Evolutionary conservation across 2,797 vertebrate genomes (phyloP), one percentile per base, ranked within the genome.

Genomic region (Pelobates cultripes): DNA sequence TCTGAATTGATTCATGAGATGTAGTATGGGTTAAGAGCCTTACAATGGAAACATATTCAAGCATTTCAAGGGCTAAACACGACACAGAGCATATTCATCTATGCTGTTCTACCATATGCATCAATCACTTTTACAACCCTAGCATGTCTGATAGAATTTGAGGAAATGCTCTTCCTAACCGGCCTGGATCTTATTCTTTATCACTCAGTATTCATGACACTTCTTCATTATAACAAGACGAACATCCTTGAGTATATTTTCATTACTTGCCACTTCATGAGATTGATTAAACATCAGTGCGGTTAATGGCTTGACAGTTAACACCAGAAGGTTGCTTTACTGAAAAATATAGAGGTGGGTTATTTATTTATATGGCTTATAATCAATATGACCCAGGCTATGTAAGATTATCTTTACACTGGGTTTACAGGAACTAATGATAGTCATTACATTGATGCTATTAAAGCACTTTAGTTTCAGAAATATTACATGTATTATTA

Each of bases 91-190:
- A 64, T 64, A 17, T 64, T 64, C 15, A 28, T 64, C 17, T 15
- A n/a, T 60, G 17, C n/a, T 14, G 61, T 7, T 7, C 7, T 17
- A 57, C 55, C 4, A n/a, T 40, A 64, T 40, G n/a, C 3, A 64
- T 64, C 61, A 64, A 64, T 64, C 61, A 64, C 3, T 64, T 43
- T 68, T 68, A 68, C 66, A 68, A 68, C 66, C 40, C 66, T 68
- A 17, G n/a, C 13, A 68, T 43, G 66, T 68, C 66, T 68, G 40
- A 43, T 42, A 68, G 66, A 68, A 68, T 68, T 13, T 42, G 66
- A 68, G 61, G 14, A 64, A 64, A 64, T 64, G 28, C 61, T 64
- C 28, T 10, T 64, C 28, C 28, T 7, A 40, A 64, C 28, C 14
- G 8, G 28, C 17, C n/a, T 40, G 61, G 28, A 40, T 7, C 47